Conservation (phyloP, 2,113 vertebrate genomes). For the Leiothrix lutea region DNA sequence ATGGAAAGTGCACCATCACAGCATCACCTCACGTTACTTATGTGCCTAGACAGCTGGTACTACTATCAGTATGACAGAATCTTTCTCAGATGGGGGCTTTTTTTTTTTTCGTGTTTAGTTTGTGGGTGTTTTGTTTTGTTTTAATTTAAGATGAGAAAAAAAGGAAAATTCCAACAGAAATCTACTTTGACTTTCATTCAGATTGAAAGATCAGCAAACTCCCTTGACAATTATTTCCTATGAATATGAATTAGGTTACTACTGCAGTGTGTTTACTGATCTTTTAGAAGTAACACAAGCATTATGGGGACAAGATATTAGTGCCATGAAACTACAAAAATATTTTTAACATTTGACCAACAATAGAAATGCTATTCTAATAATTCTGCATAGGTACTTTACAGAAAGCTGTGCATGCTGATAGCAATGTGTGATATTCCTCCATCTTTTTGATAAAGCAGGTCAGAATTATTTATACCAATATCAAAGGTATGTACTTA, state of each 20-base stretch:
- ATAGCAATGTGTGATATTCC: background rate
- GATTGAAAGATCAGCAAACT: conserved; percentile 61
- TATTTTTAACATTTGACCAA: conserved; percentile 52
- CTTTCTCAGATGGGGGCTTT: background rate
- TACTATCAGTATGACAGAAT: background rate
- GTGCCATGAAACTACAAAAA: conserved; percentile 20
- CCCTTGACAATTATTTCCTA: conserved; percentile 69
- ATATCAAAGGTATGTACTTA: background rate
- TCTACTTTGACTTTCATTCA: conserved; percentile 67
- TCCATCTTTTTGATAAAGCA: background rate
- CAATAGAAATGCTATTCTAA: background rate
- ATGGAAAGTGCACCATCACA: background rate
- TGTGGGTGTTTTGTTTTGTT: background rate
- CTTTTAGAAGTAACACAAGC: conserved; percentile 59
- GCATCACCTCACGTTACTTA: background rate
- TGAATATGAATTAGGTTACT: conserved; percentile 74
- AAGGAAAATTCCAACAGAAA: conserved; percentile 45
- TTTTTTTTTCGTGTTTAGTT: background rate
- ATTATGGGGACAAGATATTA: conserved; percentile 1
- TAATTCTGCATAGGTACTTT: conserved; percentile 7
- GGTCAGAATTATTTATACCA: background rate
- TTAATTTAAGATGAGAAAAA: conserved; percentile 4
- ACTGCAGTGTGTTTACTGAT: conserved; percentile 54
- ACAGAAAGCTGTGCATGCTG: background rate
- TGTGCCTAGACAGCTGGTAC: background rate